Evolutionary conservation across 1,140 invertebrate genomes (phyloP), one percentile per base, ranked within the genome.

Genomic region (Drosophila yakuba): DNA sequence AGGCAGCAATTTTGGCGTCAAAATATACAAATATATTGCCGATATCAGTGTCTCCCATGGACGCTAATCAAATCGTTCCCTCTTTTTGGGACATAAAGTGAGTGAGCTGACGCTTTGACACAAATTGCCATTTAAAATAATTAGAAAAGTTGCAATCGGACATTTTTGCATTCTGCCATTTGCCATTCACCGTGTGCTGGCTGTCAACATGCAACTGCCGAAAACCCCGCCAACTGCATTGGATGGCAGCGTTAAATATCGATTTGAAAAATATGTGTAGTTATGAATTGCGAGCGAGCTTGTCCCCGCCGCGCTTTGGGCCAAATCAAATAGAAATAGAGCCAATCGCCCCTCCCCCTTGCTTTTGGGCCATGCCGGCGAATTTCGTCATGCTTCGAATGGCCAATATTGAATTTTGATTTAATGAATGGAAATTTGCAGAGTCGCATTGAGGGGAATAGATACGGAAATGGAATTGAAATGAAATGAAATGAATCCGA

Each of bases 341-440:
- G 76, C 79, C 77, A 71, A 59, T 69, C n/a, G n/a, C 15, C 41
- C 15, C 57, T 4, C 1, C 36, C 36, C 39, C 48, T 35, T 32
- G 35, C 64, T 48, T 66, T 17, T 14, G 36, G 66, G 20, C 68
- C 66, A 43, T 45, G 28, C 60, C 60, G 32, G 39, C 28, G 41
- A 55, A 61, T 83, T 80, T 77, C 75, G 71, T 82, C 75, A 76
- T 76, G 63, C 63, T 83, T 68, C 63, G 63, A 74, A 52, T 89
- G 83, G 79, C 83, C 84, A 88, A 89, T 88, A 88, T 88, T 88
- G 84, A 89, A 88, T 89, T 89, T 76, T 88, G 83, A 88, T 89
- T 89, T 88, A 86, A 86, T 88, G 83, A 88, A 88, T 88, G 83
- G 80, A 88, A 89, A 88, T 88, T 88, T 60, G 67, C 75, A 73